phyloP scores from a whole-genome alignment of 2,113 vertebrate species.

The Siniperca knerii region DNA sequence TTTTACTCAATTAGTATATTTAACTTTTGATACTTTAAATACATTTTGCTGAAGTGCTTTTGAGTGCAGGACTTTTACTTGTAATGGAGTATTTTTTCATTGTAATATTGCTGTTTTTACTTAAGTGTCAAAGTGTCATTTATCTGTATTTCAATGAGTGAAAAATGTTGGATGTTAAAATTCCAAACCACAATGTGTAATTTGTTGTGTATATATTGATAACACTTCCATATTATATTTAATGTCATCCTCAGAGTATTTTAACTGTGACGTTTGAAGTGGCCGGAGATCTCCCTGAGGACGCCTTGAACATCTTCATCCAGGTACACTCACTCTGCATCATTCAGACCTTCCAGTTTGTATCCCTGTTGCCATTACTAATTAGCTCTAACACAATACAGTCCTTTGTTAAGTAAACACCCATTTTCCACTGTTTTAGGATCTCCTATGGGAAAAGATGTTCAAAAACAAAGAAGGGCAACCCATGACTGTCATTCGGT shows the following conservation, averaged over 20 bases:
- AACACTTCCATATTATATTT: background rate
- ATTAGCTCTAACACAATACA: constrained; percentile 30
- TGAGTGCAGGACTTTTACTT: background rate
- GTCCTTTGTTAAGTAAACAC: constrained; percentile 58
- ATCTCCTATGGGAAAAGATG: constrained; percentile 96
- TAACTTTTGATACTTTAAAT: background rate
- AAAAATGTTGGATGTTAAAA: background rate
- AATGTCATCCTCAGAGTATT: constrained; percentile 85
- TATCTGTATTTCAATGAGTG: background rate
- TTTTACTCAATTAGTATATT: background rate
- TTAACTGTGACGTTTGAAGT: constrained; percentile 94
- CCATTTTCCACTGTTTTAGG: constrained; percentile 79
- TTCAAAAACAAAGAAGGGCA: constrained; percentile 86
- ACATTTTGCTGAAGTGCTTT: too few relatives aligned
- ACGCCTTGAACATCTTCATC: constrained; percentile 91
- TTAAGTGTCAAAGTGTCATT: background rate
- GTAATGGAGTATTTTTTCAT: background rate
- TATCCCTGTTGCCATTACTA: constrained; percentile 15
- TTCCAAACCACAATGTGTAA: background rate
- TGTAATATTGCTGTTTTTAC: too few relatives aligned
- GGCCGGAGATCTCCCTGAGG: constrained; percentile 89
- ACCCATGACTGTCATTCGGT: constrained; percentile 91
- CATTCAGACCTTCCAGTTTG: background rate
- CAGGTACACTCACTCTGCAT: constrained; percentile 84
- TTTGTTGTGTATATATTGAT: too few relatives aligned